Conservation (phyloP, 2,797 vertebrate genomes). For the Staurois parvus region DNA sequence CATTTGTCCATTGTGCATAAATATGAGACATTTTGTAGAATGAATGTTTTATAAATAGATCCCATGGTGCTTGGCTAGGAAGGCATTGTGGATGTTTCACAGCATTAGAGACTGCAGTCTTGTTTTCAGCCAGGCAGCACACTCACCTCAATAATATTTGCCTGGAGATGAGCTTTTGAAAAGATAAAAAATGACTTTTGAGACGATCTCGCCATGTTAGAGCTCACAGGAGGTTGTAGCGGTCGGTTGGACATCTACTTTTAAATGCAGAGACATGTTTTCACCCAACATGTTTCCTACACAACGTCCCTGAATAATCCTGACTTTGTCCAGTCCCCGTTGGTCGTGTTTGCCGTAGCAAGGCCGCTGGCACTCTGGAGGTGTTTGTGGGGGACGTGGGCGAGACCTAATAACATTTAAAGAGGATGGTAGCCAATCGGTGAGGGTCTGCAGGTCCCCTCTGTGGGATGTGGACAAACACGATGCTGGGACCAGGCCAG, state of each 20-base stretch:
- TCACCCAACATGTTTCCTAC: neutral
- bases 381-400: neutral
- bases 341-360: neutral
- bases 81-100: too few species aligned
- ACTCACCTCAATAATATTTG: too few species aligned
- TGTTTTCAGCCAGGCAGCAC: too few species aligned
- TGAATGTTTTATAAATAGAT: too few species aligned
- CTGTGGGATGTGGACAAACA: conserved; percentile 5
- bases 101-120: too few species aligned
- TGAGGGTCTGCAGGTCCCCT: neutral
- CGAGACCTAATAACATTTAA: neutral
- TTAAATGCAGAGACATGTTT: neutral
- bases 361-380: neutral
- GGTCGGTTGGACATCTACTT: neutral
- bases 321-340: neutral
- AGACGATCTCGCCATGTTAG: too few species aligned
- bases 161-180: too few species aligned
- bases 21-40: too few species aligned
- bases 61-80: too few species aligned
- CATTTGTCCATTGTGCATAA: too few species aligned
- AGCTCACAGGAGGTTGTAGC: too few species aligned
- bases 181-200: too few species aligned
- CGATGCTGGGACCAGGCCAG: neutral
- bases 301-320: conserved; percentile 2
- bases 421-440: neutral